Evolutionary conservation across 2,113 vertebrate genomes (phyloP).

Genomic region (Progne subis): DNA sequence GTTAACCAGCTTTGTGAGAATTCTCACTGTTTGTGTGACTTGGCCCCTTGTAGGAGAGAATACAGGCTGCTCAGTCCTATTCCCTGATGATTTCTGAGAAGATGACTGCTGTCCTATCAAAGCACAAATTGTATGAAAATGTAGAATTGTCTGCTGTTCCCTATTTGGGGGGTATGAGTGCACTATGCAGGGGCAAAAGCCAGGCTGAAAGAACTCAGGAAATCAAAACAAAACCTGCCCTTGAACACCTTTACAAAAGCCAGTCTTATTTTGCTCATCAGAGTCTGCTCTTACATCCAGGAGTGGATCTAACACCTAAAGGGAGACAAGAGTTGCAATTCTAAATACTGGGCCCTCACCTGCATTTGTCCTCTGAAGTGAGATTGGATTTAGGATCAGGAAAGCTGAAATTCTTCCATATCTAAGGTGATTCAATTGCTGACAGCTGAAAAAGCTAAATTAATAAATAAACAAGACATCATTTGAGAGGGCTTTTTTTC

Average conservation of each 20-base stretch:
- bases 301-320: neutral
- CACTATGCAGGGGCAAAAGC: neutral
- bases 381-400: neutral
- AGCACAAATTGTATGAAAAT: neutral
- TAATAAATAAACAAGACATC: conserved; percentile 1
- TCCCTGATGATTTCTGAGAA: neutral
- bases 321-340: neutral
- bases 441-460: neutral
- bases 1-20: neutral
- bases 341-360: neutral
- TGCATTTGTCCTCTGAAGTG: neutral
- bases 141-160: neutral
- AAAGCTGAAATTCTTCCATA: neutral
- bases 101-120: neutral
- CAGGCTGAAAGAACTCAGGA: neutral
- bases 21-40: neutral
- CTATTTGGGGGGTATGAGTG: neutral
- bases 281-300: neutral
- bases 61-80: neutral
- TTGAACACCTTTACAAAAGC: neutral
- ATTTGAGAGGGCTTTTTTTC: neutral
- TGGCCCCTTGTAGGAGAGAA: neutral
- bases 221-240: neutral
- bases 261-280: neutral
- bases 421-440: neutral